Evolutionary conservation across 2,113 vertebrate genomes (phyloP), one percentile per base, ranked within the genome.

Genomic region (Thalassarche chlororhynchos): DNA sequence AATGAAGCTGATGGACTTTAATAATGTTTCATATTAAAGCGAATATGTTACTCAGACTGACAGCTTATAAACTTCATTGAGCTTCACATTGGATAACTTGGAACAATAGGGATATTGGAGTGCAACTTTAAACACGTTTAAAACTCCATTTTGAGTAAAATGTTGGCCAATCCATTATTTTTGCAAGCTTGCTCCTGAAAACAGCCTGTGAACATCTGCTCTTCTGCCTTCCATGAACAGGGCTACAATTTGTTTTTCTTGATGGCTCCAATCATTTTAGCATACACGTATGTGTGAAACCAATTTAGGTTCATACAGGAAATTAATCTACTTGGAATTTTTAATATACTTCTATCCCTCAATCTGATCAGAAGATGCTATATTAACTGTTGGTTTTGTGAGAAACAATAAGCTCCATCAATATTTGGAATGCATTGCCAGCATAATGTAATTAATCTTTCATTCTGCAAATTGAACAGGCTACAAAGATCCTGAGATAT

Each of bases 291-390:
- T 91, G 94, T 95, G 95, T 96, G 94, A 96, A 97, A 95, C 62
- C 97, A 97, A 97, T 98, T 98, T 96, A 97, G 84, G 90, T 96
- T 97, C 96, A 95, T 92, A 97, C 98, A 97, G 98, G 98, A 98
- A 98, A 98, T 98, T 98, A 98, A 98, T 97, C 94, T 98, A 96
- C 97, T 95, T 94, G 44, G 92, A 97, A 95, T 98, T 98, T 98
- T 98, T 98, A 98, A 98, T 98, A 98, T 98, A 96, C 95, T 98
- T 98, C 97, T 95, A 95, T 86, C 95, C 94, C 96, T 96, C 68
- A 52, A 98, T 98, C 97, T 98, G 97, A 98, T 98, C 97, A 69
- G 87, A 93, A 95, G 88, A 94, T 97, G 94, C 66, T 97, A 90
- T 97, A 98, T 98, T 98, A 98, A 98, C 97, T 97, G 94, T 84